Conservation (phyloP, 2,113 vertebrate species). For the Lonchura striata region DNA sequence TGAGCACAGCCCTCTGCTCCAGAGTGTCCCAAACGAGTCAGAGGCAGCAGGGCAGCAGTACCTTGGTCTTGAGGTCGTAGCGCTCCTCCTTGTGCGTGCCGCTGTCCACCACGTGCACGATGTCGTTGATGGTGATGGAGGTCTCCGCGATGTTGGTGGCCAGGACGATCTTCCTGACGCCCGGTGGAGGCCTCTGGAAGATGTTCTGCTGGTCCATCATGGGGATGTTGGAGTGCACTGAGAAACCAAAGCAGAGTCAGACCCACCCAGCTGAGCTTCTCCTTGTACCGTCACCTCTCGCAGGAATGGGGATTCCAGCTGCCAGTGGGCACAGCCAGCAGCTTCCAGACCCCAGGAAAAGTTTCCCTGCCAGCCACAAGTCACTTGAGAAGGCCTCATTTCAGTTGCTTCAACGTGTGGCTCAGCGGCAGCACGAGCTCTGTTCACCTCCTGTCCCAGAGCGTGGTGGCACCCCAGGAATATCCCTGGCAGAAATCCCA, state of each 20-base stretch:
- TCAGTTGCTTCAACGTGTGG: not conserved
- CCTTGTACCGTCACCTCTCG: not conserved
- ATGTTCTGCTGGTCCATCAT: slow-evolving; percentile 93
- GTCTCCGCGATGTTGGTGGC: slow-evolving; percentile 97
- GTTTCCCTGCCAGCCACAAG: not conserved
- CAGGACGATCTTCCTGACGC: slow-evolving; percentile 89
- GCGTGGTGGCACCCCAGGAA: not conserved
- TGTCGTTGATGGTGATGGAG: slow-evolving; percentile 94
- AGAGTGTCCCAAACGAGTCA: accelerated
- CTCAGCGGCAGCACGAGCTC: not conserved
- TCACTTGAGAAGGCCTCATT: not conserved
- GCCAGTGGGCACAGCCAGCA: not conserved
- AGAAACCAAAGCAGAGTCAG: not conserved
- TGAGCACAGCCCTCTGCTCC: not conserved
- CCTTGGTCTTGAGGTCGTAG: slow-evolving; percentile 93
- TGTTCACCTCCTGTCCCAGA: not conserved
- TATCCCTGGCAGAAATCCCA: not conserved
- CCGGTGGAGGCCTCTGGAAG: slow-evolving; percentile 83
- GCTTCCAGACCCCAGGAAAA: not conserved
- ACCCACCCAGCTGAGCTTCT: not conserved
- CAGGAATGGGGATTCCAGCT: not conserved
- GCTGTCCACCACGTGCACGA: slow-evolving; percentile 92
- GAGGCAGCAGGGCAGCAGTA: not conserved
- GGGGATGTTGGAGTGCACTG: slow-evolving; percentile 95
- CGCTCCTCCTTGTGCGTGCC: slow-evolving; percentile 93